Evolutionary conservation across 2,888 invertebrate genomes (phyloP).

Genomic region (Nysson spinosus): DNA sequence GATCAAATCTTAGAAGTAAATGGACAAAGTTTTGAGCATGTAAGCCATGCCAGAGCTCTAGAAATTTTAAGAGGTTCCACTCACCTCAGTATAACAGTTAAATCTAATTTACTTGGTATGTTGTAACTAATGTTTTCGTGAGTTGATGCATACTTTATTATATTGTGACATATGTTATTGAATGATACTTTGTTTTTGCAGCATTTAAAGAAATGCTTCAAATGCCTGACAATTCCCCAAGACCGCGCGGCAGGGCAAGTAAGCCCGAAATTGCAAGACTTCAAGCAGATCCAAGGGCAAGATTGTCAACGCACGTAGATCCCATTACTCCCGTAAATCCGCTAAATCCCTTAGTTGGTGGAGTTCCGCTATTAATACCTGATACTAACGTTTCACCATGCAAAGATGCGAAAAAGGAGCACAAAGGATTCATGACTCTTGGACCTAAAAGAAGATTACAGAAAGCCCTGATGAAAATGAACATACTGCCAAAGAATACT

Average conservation of each 20-base stretch:
- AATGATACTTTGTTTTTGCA: constrained; percentile 62
- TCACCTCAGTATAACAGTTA: constrained; percentile 96
- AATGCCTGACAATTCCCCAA: constrained; percentile 89
- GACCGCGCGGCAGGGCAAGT: constrained; percentile 81
- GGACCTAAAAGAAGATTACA: constrained; percentile 91
- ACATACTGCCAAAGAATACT: constrained; percentile 90
- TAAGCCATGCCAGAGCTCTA: constrained; percentile 93
- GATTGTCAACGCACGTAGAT: constrained; percentile 88
- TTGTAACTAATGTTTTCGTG: not conserved
- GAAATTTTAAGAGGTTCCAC: constrained; percentile 96
- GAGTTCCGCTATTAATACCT: constrained; percentile 71
- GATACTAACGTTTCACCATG: constrained; percentile 76
- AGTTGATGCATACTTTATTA: not conserved
- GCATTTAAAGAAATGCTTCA: constrained; percentile 85
- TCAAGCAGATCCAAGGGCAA: constrained; percentile 83
- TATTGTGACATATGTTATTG: constrained; percentile 11
- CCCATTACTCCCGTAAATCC: constrained; percentile 76
- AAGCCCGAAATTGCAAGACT: constrained; percentile 78
- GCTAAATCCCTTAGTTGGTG: constrained; percentile 68
- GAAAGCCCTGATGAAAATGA: constrained; percentile 92
- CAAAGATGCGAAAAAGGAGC: constrained; percentile 81
- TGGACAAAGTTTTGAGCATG: constrained; percentile 96
- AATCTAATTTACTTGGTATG: constrained; percentile 93
- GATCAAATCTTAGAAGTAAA: constrained; percentile 99
- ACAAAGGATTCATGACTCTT: constrained; percentile 90